Base-by-base conservation (phyloP, 2,888 invertebrate genomes). In the Graphium colonna region DNA sequence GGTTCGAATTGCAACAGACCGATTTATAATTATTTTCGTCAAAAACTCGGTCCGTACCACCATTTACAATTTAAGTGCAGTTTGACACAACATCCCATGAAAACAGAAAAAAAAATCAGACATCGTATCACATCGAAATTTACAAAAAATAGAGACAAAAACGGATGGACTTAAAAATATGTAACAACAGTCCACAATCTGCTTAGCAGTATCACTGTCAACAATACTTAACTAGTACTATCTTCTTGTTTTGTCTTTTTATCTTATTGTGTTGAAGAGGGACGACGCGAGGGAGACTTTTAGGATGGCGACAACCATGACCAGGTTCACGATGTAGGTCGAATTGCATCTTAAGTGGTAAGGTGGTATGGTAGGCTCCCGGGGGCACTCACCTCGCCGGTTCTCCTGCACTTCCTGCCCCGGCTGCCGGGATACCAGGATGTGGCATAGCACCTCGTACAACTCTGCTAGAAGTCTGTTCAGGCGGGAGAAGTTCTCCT, bases 291-390 rank as follows among this genome's bases (percentile, higher is more conserved):
- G 84, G 60, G 88, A 86, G 68, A 88, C 87, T 77, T 89, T 89
- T 69, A 89, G 81, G 69, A 89, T 89, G 68, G 89, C 88, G 65
- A 88, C 85, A 51, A 89, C 89, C 89, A 89, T 88, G 72, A 89
- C 85, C 63, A 89, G 77, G 77, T 89, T 88, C 75, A 89, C 89
- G 79, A 89, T 89, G 88, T 89, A 87, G 82, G 88, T 89, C 88
- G 89, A 88, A 88, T 89, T 89, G 89, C 89, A 88, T 87, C 89
- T 89, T 87, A 89, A 88, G 82, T 88, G 81, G 82, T 85, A 85
- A 79, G 87, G 89, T 88, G 89, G 88, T 81, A 85, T 75, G 77
- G 77, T 82, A 77, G 80, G 78, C 74, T 81, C 86, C 64, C 82
- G 83, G 73, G 87, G 87, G 78, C 88, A 89, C 89, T 88, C 88